A percentile compares a stretch with the other conserved stretches of the same genome.
phyloP scores from a whole-genome alignment of 1,140 invertebrate species.

The Aleiodes sp. region DNA sequence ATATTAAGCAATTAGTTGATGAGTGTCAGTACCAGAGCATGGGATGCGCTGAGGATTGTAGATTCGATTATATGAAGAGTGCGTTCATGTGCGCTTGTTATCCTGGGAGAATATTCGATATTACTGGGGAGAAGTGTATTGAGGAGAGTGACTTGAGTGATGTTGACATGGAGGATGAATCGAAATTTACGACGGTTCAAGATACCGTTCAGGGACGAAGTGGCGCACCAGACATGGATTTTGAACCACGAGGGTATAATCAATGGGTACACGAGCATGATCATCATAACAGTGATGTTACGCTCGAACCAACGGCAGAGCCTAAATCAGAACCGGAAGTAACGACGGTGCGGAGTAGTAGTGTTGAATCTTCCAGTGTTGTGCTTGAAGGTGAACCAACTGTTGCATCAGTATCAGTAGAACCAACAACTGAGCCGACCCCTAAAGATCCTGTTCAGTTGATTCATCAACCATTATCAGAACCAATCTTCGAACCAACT shows the following conservation, averaged over 20 bases:
- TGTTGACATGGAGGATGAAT: constrained; percentile 43
- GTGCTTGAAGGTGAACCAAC: no score
- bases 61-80: constrained; percentile 73
- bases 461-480: constrained; percentile 48
- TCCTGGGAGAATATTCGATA: constrained; percentile 62
- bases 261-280: constrained; percentile 42
- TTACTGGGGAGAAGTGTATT: constrained; percentile 63
- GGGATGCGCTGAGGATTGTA: constrained; percentile 79
- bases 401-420: constrained; percentile 48
- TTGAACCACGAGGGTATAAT: constrained; percentile 53
- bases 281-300: neutral
- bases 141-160: constrained; percentile 50
- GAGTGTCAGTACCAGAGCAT: constrained; percentile 79
- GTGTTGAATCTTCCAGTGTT: constrained; percentile 41
- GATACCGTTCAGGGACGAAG: constrained; percentile 56
- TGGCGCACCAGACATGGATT: constrained; percentile 59
- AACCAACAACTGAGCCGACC: constrained; percentile 45
- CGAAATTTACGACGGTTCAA: constrained; percentile 36
- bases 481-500: constrained; percentile 45
- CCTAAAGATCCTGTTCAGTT: no score
- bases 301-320: neutral
- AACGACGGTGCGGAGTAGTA: constrained; percentile 46
- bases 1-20: constrained; percentile 69
- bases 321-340: constrained; percentile 45
- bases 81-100: constrained; percentile 78